Evolutionary conservation across 2,888 invertebrate species (phyloP), one percentile per base, ranked within the genome.

Genomic region (Mongoloraphidia duomilia): DNA sequence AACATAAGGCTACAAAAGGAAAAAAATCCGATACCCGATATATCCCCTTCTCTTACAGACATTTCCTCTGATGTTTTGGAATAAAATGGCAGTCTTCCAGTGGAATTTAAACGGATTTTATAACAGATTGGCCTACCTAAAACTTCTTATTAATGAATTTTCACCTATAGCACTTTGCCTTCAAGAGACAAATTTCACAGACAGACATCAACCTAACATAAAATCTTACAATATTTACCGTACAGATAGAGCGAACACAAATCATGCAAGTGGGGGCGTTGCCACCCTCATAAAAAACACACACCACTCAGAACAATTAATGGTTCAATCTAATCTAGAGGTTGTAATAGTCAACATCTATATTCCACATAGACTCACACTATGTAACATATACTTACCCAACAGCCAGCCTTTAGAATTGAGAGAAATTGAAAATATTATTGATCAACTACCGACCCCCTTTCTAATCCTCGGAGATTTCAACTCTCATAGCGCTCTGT

Each of bases 401-500:
- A 17, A 17, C 17, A 17, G 17, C 17, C 3, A 17, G 4, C 17
- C 17, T 3, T 3, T 17, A 17, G 17, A 17, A 17, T 17, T 17
- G 4, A 17, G 17, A 17, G 45, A 45, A 42, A 26, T 51, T 39
- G 10, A 39, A 14, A 40, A 44, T 36, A 33, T 46, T 17, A 49
- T 40, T 12, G 41, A 33, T 3, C 49, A 51, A 41, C 39, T 51
- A 9, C 51, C 49, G 3, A 4, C n/a, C 10, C 49, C 52, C 11
- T 50, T 50, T 38, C 41, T 51, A 11, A 17, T 51, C 1, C 13
- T 49, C 12, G 49, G 49, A 9, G 49, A 51, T 39, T 50, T 51
- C 41, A 51, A 51, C 42, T 46, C 50, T 34, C 52, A 47, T 38
- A 48, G 44, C 45, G n/a, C 44, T 34, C 17, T 48, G 14, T 50